These are phyloP conservation scores for Anorthoa munda DNA, from an alignment of 2,888 invertebrate genomes.

Conservation along the genomic window DNA sequence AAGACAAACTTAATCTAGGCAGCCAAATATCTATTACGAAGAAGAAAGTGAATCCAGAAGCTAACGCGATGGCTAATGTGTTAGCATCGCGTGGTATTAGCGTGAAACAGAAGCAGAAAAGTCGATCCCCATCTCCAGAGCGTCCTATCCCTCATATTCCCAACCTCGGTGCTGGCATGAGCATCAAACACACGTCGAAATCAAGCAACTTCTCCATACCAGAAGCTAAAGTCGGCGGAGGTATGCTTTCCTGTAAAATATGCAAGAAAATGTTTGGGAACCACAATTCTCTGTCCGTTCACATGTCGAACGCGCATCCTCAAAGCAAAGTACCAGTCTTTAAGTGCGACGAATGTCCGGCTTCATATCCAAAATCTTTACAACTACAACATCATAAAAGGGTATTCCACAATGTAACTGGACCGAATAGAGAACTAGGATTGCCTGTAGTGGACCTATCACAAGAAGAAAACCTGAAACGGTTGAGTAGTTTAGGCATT, in stretches of 20 bases:
- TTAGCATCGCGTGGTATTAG: constrained; percentile 95
- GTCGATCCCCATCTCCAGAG: constrained; percentile 86
- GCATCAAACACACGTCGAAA: constrained; percentile 89
- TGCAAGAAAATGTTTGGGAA: constrained; percentile 89
- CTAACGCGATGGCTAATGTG: constrained; percentile 94
- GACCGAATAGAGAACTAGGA: constrained; percentile 91
- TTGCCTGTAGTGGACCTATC: constrained; percentile 94
- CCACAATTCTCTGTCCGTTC: constrained; percentile 80
- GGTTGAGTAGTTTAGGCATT: constrained; percentile 93
- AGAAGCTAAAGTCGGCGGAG: constrained; percentile 85
- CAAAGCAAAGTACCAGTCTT: constrained; percentile 85
- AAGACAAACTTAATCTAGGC: constrained; percentile 92
- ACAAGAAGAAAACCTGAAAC: constrained; percentile 92
- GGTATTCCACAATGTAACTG: constrained; percentile 86
- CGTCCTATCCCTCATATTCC: constrained; percentile 86
- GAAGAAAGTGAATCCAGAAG: constrained; percentile 92
- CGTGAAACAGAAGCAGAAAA: constrained; percentile 92
- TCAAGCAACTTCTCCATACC: constrained; percentile 86
- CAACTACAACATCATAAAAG: constrained; percentile 92
- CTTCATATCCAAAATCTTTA: constrained; percentile 93
- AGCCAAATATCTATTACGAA: constrained; percentile 94
- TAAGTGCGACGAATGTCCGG: constrained; percentile 93
- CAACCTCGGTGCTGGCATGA: constrained; percentile 88
- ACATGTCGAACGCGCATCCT: constrained; percentile 85
- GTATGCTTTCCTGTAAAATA: constrained; percentile 83